Base-by-base conservation (phyloP, 2,888 invertebrate genomes). In the Adelphocoris suturalis region DNA sequence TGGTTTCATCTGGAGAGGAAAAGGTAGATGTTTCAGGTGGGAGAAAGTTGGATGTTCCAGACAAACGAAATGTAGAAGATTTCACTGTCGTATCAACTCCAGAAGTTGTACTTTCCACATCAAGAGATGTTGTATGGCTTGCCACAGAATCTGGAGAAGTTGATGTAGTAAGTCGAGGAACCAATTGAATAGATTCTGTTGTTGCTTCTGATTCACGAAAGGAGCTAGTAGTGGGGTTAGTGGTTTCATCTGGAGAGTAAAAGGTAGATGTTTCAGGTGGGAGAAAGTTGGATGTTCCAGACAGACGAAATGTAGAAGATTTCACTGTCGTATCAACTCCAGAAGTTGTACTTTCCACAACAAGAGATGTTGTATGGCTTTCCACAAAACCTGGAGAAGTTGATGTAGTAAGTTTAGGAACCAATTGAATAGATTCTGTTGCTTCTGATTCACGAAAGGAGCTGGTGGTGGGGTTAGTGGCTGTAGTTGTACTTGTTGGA, bases 301-400 rank as follows among this genome's bases (percentile, higher is more conserved):
- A 19, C 5, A 9, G 27, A 85, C 61, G 27, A 61, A 37, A 85
- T 11, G 75, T 82, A 23, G 52, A 52, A 7, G 82, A 19, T 11
- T n/a, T 82, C 19, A 52, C 19, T 46, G 52, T 52, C 3, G 48
- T 23, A 52, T 11, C 16, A 48, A 2, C n/a, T 55, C 61, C 82
- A 82, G 52, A 27, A 82, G 81, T 82, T 81, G 89, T 89, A 47
- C 76, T 89, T 68, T 75, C 82, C 46, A 84, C 13, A 80, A 0
- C 19, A 47, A 13, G 16, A 86, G 46, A 47, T 86, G 75, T 0
- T 46, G 48, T 3, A 47, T 5, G 12, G 76, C 76, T 68, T 0
- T 48, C n/a, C 48, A 55, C n/a, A 86, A 23, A 13, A n/a, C 47
- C 23, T 19, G 28, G 3, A 61, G 4, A 1, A 85, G 61, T 55